Evolutionary conservation across 2,113 vertebrate species (phyloP).

Genomic region (Lagopus leucura): DNA sequence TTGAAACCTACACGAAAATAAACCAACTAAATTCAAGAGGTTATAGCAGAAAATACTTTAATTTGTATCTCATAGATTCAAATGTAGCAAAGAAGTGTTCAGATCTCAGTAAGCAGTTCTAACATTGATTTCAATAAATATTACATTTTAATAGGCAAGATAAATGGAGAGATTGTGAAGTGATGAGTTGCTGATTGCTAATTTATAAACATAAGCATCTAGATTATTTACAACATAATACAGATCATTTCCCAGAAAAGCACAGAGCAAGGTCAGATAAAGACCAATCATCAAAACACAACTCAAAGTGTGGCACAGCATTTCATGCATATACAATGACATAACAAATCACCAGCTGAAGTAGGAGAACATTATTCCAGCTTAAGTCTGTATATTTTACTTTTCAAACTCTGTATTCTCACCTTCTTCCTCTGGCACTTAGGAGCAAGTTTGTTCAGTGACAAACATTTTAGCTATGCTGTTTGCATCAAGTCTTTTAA

Average conservation of each 20-base stretch:
- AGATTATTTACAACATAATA: constrained; percentile 63
- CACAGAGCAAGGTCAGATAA: constrained; percentile 30
- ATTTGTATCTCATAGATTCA: constrained; percentile 60
- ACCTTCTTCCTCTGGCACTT: not conserved
- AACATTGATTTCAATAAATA: constrained; percentile 61
- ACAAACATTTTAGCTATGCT: not conserved
- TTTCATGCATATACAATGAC: constrained; percentile 6
- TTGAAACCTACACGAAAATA: not conserved
- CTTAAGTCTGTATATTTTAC: not conserved
- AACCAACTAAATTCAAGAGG: constrained; percentile 3
- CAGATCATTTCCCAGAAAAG: constrained; percentile 42
- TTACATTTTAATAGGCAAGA: constrained; percentile 21
- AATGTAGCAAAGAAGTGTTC: constrained; percentile 59
- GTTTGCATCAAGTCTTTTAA: not conserved
- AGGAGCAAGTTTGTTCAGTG: not conserved
- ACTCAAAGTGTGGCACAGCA: constrained; percentile 31
- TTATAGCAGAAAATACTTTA: constrained; percentile 72
- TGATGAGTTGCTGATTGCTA: constrained; percentile 2
- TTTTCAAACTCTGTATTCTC: not conserved
- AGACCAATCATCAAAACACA: constrained; percentile 28
- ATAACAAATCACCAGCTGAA: not conserved
- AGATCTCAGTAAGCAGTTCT: constrained; percentile 30
- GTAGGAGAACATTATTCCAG: not conserved
- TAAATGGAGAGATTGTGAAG: not conserved
- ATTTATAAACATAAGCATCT: constrained; percentile 46